A percentile compares a stretch with the other conserved stretches of the same genome.
phyloP scores from a whole-genome alignment of 2,888 invertebrate species.

The Laspeyria flexula region DNA sequence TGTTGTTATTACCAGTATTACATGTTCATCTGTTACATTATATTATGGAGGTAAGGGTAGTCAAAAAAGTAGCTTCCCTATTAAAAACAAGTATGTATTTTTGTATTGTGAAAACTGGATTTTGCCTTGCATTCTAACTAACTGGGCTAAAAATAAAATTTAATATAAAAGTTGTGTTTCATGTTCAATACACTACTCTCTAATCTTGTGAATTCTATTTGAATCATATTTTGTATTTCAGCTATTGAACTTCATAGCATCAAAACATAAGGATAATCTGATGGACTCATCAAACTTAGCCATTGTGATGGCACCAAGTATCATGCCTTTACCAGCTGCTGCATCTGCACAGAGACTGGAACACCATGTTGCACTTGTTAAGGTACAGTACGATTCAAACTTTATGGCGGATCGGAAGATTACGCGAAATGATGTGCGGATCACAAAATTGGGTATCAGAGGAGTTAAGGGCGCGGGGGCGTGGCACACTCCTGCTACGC shows the following conservation, averaged over 20 bases:
- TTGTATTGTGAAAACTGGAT: no score
- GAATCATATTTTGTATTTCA: slow-evolving; percentile 47
- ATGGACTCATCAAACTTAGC: slow-evolving; percentile 95
- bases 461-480: no score
- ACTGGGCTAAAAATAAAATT: no score
- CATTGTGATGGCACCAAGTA: slow-evolving; percentile 93
- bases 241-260: slow-evolving; percentile 90
- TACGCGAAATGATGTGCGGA: no score
- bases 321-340: slow-evolving; percentile 92
- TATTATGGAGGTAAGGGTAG: slow-evolving; percentile 89
- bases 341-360: slow-evolving; percentile 88
- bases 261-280: slow-evolving; percentile 89
- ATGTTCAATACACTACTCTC: neutral
- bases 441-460: no score
- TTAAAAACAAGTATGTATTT: no score
- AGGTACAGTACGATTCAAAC: slow-evolving; percentile 82
- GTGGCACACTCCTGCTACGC: no score
- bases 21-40: slow-evolving; percentile 93
- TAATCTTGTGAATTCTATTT: neutral
- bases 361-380: slow-evolving; percentile 89
- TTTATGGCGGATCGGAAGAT: no score
- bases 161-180: no score
- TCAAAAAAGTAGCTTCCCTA: neutral
- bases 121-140: no score
- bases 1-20: slow-evolving; percentile 90